Conservation (phyloP, 2,888 invertebrate genomes). For the Isoperla grammatica region DNA sequence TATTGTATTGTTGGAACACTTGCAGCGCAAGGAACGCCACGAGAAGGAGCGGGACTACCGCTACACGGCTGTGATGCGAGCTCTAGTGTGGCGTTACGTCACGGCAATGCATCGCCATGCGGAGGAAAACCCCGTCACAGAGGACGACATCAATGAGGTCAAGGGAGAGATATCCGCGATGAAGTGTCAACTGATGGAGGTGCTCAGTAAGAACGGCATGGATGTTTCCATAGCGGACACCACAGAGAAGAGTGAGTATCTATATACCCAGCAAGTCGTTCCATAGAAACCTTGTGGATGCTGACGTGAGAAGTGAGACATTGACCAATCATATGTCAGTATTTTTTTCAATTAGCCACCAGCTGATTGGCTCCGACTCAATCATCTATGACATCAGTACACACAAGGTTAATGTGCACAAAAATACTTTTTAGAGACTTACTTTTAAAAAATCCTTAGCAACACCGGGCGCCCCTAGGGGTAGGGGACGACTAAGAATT, state of each 20-base stretch:
- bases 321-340: no score
- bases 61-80: slow-evolving; percentile 79
- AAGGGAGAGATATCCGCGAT: slow-evolving; percentile 91
- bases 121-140: slow-evolving; percentile 82
- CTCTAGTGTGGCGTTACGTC: slow-evolving; percentile 88
- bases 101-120: slow-evolving; percentile 78
- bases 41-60: slow-evolving; percentile 63
- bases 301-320: no score
- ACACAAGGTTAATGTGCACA: no score
- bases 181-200: slow-evolving; percentile 85
- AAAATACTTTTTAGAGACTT: no score
- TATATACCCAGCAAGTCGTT: slow-evolving; percentile 27
- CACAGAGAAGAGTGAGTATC: slow-evolving; percentile 62
- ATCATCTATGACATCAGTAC: no score
- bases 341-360: no score
- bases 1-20: no score
- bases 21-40: slow-evolving; percentile 52
- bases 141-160: slow-evolving; percentile 90
- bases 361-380: no score
- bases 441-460: no score
- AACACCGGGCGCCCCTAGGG: no score
- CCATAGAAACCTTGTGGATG: no score
- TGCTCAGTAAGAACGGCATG: slow-evolving; percentile 83
- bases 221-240: slow-evolving; percentile 68
- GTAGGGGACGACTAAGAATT: no score